A percentile compares a stretch with the other conserved stretches of the same genome.
phyloP scores from a whole-genome alignment of 2,113 vertebrate species.

The Gnathonemus echidnorhynchus region DNA sequence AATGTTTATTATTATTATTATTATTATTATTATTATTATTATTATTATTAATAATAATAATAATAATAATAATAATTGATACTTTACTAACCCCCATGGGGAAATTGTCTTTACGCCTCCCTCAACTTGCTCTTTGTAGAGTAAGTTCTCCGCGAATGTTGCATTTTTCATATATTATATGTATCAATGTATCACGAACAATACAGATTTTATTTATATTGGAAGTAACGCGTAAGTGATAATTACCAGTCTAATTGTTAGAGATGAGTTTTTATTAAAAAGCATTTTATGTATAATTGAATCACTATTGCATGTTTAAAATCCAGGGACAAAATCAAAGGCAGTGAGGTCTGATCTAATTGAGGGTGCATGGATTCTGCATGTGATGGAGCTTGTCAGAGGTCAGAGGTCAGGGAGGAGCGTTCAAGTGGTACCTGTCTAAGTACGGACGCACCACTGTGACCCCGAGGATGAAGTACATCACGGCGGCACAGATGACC shows the following conservation, averaged over 20 bases:
- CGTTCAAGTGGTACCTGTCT: constrained; percentile 70
- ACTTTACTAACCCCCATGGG: too few relatives aligned
- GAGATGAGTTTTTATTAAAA: background rate
- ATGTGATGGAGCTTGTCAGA: background rate
- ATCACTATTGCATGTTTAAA: background rate
- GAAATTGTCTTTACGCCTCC: too few relatives aligned
- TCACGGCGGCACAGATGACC: constrained; percentile 89
- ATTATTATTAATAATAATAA: too few relatives aligned
- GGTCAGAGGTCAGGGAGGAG: constrained; percentile 22
- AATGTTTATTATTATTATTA: too few relatives aligned
- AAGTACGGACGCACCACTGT: constrained; percentile 81
- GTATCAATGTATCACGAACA: background rate
- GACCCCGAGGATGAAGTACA: constrained; percentile 92
- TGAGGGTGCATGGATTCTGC: background rate
- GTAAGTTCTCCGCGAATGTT: background rate
- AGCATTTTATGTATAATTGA: background rate
- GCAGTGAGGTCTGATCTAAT: background rate
- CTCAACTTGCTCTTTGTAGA: too few relatives aligned
- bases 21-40: too few relatives aligned
- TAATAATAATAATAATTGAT: too few relatives aligned
- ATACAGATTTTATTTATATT: background rate
- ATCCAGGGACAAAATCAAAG: background rate
- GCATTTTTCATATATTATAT: background rate
- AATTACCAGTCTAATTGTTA: background rate
- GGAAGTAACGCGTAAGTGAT: background rate